Base-by-base conservation (phyloP, 1,140 invertebrate genomes). In the Drosophila novamexicana region DNA sequence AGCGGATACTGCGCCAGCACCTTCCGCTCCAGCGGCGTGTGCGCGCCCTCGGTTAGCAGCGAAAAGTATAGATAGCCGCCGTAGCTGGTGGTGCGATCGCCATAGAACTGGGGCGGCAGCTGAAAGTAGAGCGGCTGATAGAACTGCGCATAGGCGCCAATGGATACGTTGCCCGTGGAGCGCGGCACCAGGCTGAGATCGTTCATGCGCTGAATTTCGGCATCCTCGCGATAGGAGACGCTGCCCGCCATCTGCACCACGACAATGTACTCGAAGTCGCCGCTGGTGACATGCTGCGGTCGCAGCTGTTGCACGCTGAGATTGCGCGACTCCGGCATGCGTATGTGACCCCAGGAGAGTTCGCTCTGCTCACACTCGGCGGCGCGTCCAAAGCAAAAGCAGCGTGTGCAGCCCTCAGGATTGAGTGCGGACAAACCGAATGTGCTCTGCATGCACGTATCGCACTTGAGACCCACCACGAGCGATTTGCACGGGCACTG, bases 41-140 rank as follows among this genome's bases (percentile, higher is more conserved):
- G 94, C 83, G 93, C 57, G 8, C 95, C 95, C 52, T 95, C 94
- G 32, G 96, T 96, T 40, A 95, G 93, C 0, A 96, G 95, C 10
- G 94, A 94, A 91, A 98, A 99, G 63, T 96, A 94, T 2, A 99
- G 92, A 72, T 95, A 96, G 6, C 98, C 98, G 73, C 98, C 98
- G 91, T 99, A 99, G 0, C 98, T 99, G 39, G 96, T 93, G 1
- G 97, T 95, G 93, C 97, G 94, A 93, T 99, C 98, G 2, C 97
- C 97, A 2, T 96, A 94, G 92, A 99, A 98, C 45, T 95, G 93
- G 1, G 95, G 93, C 0, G 98, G 97, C 6, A 99, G 93, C 75
- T 95, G 95, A 95, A 97, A 98, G 92, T 98, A 98, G 1, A 98
- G 93, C 0, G 97, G 97, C 70, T 95, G 95, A 66, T 96, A 94